phyloP scores from a whole-genome alignment of 1,140 invertebrate species.

The Drosophila prosaltans region DNA sequence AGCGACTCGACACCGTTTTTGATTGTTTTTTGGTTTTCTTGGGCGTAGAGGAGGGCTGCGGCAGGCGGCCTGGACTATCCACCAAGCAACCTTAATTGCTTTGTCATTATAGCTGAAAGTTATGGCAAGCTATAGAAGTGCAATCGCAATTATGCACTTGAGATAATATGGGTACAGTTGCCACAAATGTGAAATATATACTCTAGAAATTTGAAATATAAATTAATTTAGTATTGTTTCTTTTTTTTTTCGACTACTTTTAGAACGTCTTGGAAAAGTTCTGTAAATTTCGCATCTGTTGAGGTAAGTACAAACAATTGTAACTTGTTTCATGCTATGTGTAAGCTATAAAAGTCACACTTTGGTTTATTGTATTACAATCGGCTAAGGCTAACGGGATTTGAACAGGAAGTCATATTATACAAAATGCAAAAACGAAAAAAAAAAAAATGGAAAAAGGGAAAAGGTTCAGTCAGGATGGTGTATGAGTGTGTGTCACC shows the following conservation, averaged over 20 bases:
- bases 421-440: too few relatives aligned
- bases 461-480: neutral
- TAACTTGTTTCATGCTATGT: too few relatives aligned
- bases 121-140: constrained; percentile 56
- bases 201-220: neutral
- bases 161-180: constrained; percentile 36
- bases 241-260: too few relatives aligned
- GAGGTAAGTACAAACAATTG: too few relatives aligned
- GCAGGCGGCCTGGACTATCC: constrained; percentile 4
- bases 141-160: constrained; percentile 47
- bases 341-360: too few relatives aligned
- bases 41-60: neutral
- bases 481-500: neutral
- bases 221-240: too few relatives aligned
- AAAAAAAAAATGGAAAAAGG: too few relatives aligned
- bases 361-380: too few relatives aligned
- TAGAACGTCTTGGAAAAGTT: too few relatives aligned
- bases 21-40: constrained; percentile 66
- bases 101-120: constrained; percentile 80
- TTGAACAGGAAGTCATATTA: too few relatives aligned
- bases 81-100: constrained; percentile 71
- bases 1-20: constrained; percentile 79
- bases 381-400: too few relatives aligned
- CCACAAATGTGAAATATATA: neutral
- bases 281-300: too few relatives aligned